A percentile compares a stretch with the other conserved stretches of the same genome.
Evolutionary conservation across 2,113 vertebrate species (phyloP).

Genomic region (Cranoglanis bouderius): DNA sequence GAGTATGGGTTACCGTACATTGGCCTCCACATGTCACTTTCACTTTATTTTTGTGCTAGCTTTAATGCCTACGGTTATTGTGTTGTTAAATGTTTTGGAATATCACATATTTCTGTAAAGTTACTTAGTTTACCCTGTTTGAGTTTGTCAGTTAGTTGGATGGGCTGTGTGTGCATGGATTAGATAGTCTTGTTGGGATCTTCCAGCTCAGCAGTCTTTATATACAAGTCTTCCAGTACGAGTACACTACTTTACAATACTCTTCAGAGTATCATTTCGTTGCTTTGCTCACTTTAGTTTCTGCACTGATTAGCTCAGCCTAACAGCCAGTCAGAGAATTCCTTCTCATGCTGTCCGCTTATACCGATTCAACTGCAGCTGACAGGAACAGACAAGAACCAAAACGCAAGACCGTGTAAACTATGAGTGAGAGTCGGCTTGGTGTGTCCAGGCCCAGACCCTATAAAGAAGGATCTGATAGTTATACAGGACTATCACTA

Average conservation of each 20-base stretch:
- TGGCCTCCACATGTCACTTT: too few species aligned
- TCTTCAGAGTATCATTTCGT: not conserved
- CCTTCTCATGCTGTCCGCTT: not conserved
- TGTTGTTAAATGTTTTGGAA: too few species aligned
- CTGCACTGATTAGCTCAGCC: too few species aligned
- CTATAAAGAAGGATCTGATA: not conserved
- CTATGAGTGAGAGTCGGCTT: not conserved
- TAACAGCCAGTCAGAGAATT: not conserved
- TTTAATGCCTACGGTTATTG: too few species aligned
- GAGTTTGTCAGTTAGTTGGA: not conserved
- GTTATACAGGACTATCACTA: not conserved
- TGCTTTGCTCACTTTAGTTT: not conserved
- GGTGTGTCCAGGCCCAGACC: not conserved
- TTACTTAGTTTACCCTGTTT: too few species aligned
- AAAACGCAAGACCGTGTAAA: not conserved
- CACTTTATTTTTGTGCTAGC: too few species aligned
- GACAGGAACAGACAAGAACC: not conserved
- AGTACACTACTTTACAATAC: not conserved
- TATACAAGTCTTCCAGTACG: not conserved
- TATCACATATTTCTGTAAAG: too few species aligned
- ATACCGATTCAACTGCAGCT: not conserved
- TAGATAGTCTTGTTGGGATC: not conserved
- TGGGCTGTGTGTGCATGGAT: not conserved
- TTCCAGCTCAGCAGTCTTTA: not conserved
- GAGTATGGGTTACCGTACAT: too few species aligned